These are phyloP conservation scores for Narcine bancroftii DNA, from an alignment of 2,113 vertebrate species.

Conservation along the genomic window DNA sequence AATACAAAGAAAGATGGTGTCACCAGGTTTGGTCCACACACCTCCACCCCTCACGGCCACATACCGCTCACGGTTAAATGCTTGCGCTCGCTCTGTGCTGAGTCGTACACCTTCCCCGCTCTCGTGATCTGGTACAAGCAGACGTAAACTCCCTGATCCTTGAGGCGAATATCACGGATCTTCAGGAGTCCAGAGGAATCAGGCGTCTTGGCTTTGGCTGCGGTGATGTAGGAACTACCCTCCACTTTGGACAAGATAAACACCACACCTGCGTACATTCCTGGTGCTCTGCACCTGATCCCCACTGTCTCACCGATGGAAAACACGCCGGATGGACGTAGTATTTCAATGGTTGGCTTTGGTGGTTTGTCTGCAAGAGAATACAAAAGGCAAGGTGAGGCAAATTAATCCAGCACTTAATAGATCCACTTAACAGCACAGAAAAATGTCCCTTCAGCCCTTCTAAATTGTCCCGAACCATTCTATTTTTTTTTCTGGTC, in stretches of 20 bases:
- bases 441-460: too few species aligned
- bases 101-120: neutral
- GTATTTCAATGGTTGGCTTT: neutral
- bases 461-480: too few species aligned
- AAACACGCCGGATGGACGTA: neutral
- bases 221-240: neutral
- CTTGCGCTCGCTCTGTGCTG: neutral
- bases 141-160: neutral
- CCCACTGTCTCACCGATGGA: neutral
- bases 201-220: neutral
- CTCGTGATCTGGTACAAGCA: neutral
- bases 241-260: neutral
- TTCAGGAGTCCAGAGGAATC: neutral
- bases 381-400: neutral
- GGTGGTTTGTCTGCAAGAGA: neutral
- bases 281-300: neutral
- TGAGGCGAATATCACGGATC: neutral
- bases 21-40: too few species aligned
- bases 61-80: neutral
- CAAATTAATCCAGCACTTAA: too few species aligned
- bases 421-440: too few species aligned
- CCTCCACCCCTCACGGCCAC: too few species aligned
- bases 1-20: too few species aligned
- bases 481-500: too few species aligned
- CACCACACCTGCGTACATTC: neutral